phyloP scores from a whole-genome alignment of 1,140 invertebrate genomes.

The Brachionus plicatilis region DNA sequence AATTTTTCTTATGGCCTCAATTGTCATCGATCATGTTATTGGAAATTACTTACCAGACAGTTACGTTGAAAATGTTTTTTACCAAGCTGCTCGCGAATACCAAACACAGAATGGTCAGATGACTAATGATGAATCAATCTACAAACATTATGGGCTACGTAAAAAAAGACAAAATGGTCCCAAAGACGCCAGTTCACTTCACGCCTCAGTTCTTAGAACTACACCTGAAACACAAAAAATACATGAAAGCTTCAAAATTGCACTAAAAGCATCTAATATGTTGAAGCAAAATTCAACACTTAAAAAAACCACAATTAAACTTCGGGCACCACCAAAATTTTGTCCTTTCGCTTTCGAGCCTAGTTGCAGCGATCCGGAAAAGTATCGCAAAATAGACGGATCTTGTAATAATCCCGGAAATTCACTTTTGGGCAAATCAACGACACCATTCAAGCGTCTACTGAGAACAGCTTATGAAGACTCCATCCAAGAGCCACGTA shows the following conservation, averaged over 20 bases:
- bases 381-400: constrained; percentile 37
- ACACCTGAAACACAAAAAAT: constrained; percentile 30
- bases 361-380: background rate
- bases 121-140: background rate
- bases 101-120: background rate
- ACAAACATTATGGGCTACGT: background rate
- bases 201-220: background rate
- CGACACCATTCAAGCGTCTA: constrained; percentile 23
- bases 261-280: background rate
- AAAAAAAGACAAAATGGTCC: background rate
- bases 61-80: background rate
- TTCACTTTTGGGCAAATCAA: background rate
- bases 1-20: background rate
- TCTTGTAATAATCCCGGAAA: constrained; percentile 34
- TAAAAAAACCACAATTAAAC: background rate
- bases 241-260: constrained; percentile 18
- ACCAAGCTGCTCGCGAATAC: background rate
- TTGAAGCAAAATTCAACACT: constrained; percentile 8
- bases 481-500: background rate
- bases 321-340: constrained; percentile 32
- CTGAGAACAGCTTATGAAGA: constrained; percentile 21
- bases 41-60: background rate
- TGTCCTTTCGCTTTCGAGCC: constrained; percentile 32
- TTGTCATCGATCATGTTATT: background rate
- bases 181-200: constrained; percentile 10